These are phyloP conservation scores for Eupithecia centaureata DNA, from an alignment of 2,888 invertebrate genomes.

Conservation along the genomic window DNA sequence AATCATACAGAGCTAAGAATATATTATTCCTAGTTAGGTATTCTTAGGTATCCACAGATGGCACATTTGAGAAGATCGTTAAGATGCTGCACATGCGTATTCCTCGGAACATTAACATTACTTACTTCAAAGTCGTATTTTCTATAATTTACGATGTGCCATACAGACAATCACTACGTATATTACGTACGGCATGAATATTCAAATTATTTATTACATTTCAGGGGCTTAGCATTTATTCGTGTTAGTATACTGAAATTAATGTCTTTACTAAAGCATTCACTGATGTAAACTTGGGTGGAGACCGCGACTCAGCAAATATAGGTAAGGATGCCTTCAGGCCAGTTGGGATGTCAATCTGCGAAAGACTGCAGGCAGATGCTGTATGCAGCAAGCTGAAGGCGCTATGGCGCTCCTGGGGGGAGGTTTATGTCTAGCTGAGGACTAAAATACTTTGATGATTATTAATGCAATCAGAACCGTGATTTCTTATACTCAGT, in stretches of 20 bases:
- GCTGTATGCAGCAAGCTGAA: too few relatives aligned
- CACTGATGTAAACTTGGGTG: too few relatives aligned
- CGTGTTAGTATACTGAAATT: neutral
- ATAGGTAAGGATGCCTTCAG: too few relatives aligned
- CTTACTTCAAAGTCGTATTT: neutral
- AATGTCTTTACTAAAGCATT: neutral
- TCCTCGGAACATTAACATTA: neutral
- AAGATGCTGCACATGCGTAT: neutral
- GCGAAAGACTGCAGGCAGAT: too few relatives aligned
- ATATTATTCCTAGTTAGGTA: too few relatives aligned
- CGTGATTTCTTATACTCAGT: neutral
- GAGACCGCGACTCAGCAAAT: too few relatives aligned
- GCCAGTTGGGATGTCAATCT: too few relatives aligned
- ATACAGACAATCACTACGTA: neutral
- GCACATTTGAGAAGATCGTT: neutral
- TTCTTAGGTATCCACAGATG: neutral
- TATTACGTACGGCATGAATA: neutral
- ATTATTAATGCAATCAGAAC: neutral
- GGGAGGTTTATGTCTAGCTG: too few relatives aligned
- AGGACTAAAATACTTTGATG: too few relatives aligned
- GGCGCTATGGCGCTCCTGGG: too few relatives aligned
- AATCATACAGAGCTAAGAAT: too few relatives aligned
- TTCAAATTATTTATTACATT: conserved; percentile 12
- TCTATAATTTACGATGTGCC: neutral
- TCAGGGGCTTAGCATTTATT: neutral